Base-by-base conservation (phyloP, 2,113 vertebrate genomes). In the Chamaea fasciata region DNA sequence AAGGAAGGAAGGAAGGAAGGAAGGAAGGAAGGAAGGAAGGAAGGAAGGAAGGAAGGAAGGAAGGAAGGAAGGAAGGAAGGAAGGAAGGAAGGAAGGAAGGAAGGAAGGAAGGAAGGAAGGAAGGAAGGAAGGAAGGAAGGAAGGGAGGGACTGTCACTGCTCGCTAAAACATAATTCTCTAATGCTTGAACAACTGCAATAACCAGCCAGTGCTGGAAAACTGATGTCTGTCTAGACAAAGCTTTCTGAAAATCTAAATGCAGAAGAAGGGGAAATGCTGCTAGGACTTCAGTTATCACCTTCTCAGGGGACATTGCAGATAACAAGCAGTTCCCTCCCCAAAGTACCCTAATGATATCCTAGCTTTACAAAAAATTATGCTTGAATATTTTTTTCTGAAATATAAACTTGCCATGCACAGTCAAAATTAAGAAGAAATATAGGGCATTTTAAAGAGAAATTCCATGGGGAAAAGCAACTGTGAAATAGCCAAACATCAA, bases 351-450 rank as follows among this genome's bases (percentile, higher is more conserved):
- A 91, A 85, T 41, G 44, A 80, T 55, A 92, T 78, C 64, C 44
- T 39, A 70, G 74, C 49, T 88, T 88, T 52, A 88, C 62, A 86
- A 90, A 96, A 93, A 83, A 82, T 41, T 33, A 91, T 15, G 33
- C 67, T 60, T 37, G 50, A 82, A 22, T 57, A 50, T 87, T 91
- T 95, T 95, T 67, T 94, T 89, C 52, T 89, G 74, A 92, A 94
- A 92, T 83, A 95, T 11, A 83, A 75, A 95, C 62, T 76, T 89
- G 56, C 53, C 52, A 70, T 22, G 10, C 42, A 60, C 37, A 81
- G 88, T 86, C 76, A 95, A 95, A 96, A 96, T 91, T 64, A 96
- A 91, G 75, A 88, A 82, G 62, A 93, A 94, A 96, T 83, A 92
- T 41, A 80, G 50, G 67, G 28, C 44, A 83, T 97, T 93, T 96